Evolutionary conservation across 2,113 vertebrate species (phyloP).

Genomic region (Tenebrosternarchus preto): DNA sequence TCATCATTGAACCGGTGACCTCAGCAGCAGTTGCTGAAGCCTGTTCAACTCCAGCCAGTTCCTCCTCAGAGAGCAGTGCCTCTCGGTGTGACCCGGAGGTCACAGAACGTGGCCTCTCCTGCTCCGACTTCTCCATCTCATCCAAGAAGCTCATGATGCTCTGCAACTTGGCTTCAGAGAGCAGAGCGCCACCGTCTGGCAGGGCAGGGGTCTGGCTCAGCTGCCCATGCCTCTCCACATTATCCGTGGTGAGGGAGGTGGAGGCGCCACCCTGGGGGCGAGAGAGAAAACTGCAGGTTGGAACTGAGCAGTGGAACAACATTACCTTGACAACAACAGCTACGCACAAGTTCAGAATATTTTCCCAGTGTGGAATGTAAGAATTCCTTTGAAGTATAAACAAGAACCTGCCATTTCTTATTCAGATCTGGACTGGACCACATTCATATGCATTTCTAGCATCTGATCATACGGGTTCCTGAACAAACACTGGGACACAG

Average conservation of each 20-base stretch:
- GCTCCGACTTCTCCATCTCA: slow-evolving; percentile 90
- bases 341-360: background rate
- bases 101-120: slow-evolving; percentile 79
- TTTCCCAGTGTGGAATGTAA: background rate
- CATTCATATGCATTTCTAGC: background rate
- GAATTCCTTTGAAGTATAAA: background rate
- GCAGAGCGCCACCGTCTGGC: slow-evolving; percentile 79
- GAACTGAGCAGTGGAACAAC: background rate
- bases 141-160: slow-evolving; percentile 94
- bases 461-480: background rate
- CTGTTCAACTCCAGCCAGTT: slow-evolving; percentile 76
- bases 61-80: slow-evolving; percentile 82
- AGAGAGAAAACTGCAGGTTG: background rate
- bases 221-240: slow-evolving; percentile 86
- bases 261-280: slow-evolving; percentile 75
- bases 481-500: no score
- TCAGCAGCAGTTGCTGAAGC: slow-evolving; percentile 79
- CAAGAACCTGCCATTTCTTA: background rate
- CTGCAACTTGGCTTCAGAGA: slow-evolving; percentile 93
- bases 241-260: slow-evolving; percentile 87
- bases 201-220: slow-evolving; percentile 69
- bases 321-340: no score
- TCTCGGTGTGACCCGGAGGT: slow-evolving; percentile 79
- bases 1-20: slow-evolving; percentile 79
- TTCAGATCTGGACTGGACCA: background rate